These are phyloP conservation scores for Lacanobia oleracea DNA, from an alignment of 2,888 invertebrate genomes.

Conservation along the genomic window DNA sequence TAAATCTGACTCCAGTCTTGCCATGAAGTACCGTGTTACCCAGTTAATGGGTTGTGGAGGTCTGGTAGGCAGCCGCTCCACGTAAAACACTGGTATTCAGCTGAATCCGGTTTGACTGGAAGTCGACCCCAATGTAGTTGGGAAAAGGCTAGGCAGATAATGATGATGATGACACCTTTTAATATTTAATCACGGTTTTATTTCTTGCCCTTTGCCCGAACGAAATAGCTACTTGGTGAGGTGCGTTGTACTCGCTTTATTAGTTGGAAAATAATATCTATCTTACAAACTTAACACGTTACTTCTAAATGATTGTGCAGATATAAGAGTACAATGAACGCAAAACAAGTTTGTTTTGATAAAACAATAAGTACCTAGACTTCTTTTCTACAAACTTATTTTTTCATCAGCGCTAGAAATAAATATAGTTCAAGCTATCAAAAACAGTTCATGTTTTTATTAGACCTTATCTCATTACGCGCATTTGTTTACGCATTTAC, in stretches of 20 bases:
- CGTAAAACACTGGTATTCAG: too few species aligned
- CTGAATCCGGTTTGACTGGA: too few species aligned
- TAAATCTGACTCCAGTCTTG: too few species aligned
- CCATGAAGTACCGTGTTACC: too few species aligned
- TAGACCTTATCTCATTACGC: slow-evolving; percentile 6
- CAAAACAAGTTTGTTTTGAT: slow-evolving; percentile 19
- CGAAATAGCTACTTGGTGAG: background rate
- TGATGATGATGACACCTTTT: too few species aligned
- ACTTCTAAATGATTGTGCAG: slow-evolving; percentile 14
- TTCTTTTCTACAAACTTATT: slow-evolving; percentile 8
- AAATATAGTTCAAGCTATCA: slow-evolving; percentile 16
- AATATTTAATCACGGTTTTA: slow-evolving; percentile 4
- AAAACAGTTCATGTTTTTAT: slow-evolving; percentile 21
- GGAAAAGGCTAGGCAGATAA: too few species aligned
- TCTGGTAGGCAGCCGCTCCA: too few species aligned
- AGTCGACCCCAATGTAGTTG: too few species aligned
- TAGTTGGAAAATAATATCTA: slow-evolving; percentile 4
- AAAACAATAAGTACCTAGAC: background rate
- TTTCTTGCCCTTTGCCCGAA: background rate
- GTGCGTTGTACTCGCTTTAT: slow-evolving; percentile 2
- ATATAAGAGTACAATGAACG: slow-evolving; percentile 15
- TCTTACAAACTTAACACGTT: slow-evolving; percentile 18
- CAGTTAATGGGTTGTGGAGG: too few species aligned
- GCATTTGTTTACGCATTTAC: background rate
- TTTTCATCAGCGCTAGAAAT: background rate